Evolutionary conservation across 1,140 invertebrate genomes (phyloP).

Genomic region (Samia ricini): DNA sequence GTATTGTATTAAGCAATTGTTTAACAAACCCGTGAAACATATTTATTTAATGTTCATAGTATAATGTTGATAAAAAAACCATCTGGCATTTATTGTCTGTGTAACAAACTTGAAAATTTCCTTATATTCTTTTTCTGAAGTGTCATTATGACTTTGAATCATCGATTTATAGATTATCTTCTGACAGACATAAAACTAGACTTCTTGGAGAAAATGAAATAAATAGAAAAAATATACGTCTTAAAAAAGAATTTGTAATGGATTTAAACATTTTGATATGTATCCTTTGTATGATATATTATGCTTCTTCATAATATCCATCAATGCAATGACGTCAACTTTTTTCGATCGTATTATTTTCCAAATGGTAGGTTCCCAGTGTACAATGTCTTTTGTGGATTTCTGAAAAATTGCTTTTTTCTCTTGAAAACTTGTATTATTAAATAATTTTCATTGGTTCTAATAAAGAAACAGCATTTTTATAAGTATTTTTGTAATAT

Average conservation of each 20-base stretch:
- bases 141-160: background rate
- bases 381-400: background rate
- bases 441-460: background rate
- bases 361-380: too few species aligned
- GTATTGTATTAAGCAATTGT: too few species aligned
- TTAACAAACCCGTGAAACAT: too few species aligned
- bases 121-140: background rate
- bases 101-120: background rate
- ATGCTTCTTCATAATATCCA: too few species aligned
- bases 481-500: slow-evolving; percentile 35
- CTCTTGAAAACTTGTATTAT: background rate
- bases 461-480: slow-evolving; percentile 21
- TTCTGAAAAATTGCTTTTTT: background rate
- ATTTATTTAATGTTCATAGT: background rate
- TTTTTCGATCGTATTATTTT: too few species aligned
- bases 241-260: too few species aligned
- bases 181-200: background rate
- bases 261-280: too few species aligned
- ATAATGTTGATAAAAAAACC: background rate
- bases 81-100: background rate
- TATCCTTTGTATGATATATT: too few species aligned
- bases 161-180: background rate
- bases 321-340: too few species aligned
- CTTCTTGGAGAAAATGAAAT: background rate
- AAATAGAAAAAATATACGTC: background rate